Conservation (phyloP, 2,797 vertebrate genomes). For the Phylloscopus collybita region DNA sequence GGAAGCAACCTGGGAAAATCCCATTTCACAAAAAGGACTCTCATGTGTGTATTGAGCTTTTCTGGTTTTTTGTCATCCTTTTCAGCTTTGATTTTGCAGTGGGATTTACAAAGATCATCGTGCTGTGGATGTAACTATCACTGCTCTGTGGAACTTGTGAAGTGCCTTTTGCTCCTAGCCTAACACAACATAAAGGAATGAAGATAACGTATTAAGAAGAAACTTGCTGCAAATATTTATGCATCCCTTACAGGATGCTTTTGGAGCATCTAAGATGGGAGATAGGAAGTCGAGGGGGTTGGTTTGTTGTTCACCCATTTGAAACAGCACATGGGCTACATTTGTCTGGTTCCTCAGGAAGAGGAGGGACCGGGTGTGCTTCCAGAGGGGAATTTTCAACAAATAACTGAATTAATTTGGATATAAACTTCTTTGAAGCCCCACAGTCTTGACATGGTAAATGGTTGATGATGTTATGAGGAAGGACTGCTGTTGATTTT, state of each 20-base stretch:
- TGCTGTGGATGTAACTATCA: not conserved
- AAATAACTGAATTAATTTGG: not conserved
- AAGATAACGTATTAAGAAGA: not conserved
- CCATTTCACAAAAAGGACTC: not conserved
- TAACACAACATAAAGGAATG: not conserved
- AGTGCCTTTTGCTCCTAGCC: not conserved
- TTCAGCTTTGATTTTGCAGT: not conserved
- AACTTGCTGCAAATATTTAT: not conserved
- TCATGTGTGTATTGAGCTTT: not conserved
- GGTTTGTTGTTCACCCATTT: not conserved
- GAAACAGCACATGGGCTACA: not conserved
- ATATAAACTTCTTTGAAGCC: not conserved
- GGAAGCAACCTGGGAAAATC: not conserved
- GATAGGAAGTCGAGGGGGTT: not conserved
- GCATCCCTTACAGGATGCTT: not conserved
- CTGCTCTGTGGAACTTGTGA: fast-evolving
- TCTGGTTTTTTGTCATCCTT: not conserved
- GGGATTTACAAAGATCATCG: not conserved
- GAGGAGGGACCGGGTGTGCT: not conserved
- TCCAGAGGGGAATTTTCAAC: not conserved
- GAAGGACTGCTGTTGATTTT: not conserved
- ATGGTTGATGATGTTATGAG: not conserved
- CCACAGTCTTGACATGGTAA: fast-evolving
- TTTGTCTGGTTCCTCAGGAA: not conserved
- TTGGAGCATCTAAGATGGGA: not conserved